Base-by-base conservation (phyloP, 2,113 vertebrate genomes). In the Cyanoramphus novaezelandiae region DNA sequence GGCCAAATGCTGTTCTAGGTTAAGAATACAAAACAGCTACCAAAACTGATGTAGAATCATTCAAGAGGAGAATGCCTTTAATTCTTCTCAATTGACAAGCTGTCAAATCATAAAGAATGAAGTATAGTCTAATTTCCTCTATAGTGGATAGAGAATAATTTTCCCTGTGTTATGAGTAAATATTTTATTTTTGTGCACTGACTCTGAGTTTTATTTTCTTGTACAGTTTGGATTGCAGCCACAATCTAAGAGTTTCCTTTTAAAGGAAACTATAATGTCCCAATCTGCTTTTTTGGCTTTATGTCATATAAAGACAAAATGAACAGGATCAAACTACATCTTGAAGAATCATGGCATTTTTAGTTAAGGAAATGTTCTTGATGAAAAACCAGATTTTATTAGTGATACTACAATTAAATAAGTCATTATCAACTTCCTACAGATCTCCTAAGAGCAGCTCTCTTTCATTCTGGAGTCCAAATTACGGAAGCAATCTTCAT, bases 391-490 rank as follows among this genome's bases (percentile, higher is more conserved):
- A 95, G 95, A 90, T 95, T 97, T 95, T 93, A 88, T 96, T 93
- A 95, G 94, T 53, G 89, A 97, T 97, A 85, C 79, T 96, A 71
- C 47, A 96, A 93, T 95, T 97, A 97, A 98, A 96, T 97, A 86
- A 94, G 91, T 93, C 83, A 97, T 97, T 98, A 98, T 98, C 98
- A 97, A 79, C 97, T 98, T 98, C 98, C 98, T 97, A 97, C 98
- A 98, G 97, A 97, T 95, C 94, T 95, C 67, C 50, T 76, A 83
- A 86, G 86, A 96, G 93, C 75, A 82, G 64, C 74, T 96, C 93
- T 96, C 90, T 96, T 97, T 96, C 97, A 92, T 84, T 94, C 82
- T 94, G 89, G 88, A 97, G 47, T 65, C 94, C 91, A 95, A 96
- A 97, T 97, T 97, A 97, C 96, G 97, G 98, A 98, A 98, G 97